Percentiles rank a stretch among this genome's conserved stretches.
Evolutionary conservation across 1,140 invertebrate species (phyloP).

Genomic region (Plutomurus gul): DNA sequence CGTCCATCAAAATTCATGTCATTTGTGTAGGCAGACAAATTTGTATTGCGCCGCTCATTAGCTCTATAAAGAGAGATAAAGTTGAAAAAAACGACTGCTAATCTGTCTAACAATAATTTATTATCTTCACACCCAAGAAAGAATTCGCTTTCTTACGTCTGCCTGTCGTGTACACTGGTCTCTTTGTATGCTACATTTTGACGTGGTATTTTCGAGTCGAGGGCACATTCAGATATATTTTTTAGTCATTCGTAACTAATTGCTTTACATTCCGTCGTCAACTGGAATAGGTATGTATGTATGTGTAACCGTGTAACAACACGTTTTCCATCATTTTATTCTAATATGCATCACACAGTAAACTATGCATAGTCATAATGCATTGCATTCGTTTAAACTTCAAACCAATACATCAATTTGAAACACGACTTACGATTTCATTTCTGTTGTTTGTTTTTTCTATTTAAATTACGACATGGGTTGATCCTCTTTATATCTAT

Average conservation of each 20-base stretch:
- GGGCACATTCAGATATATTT: constrained; percentile 1
- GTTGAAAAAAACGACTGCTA: constrained; percentile 1
- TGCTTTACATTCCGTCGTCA: background rate
- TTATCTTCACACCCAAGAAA: constrained; percentile 4
- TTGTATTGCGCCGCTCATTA: background rate
- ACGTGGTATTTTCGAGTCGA: background rate
- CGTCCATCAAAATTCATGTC: background rate
- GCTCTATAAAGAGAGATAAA: background rate
- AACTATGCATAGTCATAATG: too few species aligned
- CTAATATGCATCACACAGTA: too few species aligned
- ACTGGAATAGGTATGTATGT: background rate
- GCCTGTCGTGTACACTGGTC: too few species aligned
- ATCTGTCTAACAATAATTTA: constrained; percentile 8
- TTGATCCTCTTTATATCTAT: too few species aligned
- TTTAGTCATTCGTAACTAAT: constrained; percentile 21
- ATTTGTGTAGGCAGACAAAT: background rate
- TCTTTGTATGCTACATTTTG: background rate
- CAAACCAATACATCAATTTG: too few species aligned
- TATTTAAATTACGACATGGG: too few species aligned
- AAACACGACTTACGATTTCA: too few species aligned
- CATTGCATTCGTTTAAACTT: too few species aligned
- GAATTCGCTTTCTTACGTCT: background rate
- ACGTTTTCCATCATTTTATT: background rate
- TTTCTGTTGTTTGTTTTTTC: too few species aligned
- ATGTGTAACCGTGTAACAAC: background rate